Evolutionary conservation across 2,888 invertebrate genomes (phyloP).

Genomic region (Gandaritis pyraliata): DNA sequence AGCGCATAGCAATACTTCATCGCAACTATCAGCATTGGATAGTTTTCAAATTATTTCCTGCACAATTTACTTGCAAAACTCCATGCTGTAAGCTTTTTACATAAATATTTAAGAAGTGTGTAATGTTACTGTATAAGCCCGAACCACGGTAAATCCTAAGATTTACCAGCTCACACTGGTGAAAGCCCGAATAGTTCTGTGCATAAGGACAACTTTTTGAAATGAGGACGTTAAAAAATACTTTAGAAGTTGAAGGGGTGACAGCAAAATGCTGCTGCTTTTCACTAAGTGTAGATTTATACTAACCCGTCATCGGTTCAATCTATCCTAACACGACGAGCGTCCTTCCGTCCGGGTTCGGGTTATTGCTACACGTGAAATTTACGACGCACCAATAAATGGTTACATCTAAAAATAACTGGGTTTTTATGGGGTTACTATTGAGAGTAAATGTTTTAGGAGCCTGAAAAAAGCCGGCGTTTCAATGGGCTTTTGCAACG

Average conservation of each 20-base stretch:
- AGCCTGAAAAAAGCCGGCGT: neutral
- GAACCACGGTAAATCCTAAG: no score
- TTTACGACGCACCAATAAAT: conserved; percentile 61
- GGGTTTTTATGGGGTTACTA: conserved; percentile 51
- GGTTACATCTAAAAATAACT: conserved; percentile 65
- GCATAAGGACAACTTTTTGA: no score
- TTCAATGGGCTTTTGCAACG: neutral
- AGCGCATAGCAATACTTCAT: neutral
- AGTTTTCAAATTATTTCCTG: neutral
- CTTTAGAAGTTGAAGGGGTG: no score
- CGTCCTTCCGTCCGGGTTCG: conserved; percentile 48
- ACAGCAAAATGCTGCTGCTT: neutral
- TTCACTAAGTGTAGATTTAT: neutral
- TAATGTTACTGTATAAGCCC: no score
- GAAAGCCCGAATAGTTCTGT: no score
- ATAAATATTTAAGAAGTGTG: no score
- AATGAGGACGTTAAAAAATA: no score
- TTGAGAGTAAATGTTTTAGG: conserved; percentile 14
- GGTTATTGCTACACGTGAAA: conserved; percentile 73
- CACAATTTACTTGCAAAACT: neutral
- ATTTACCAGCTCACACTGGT: no score
- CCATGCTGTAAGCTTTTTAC: neutral
- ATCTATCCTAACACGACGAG: conserved; percentile 65
- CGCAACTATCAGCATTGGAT: neutral
- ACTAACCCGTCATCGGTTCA: conserved; percentile 51